Conservation (phyloP, 2,888 invertebrate species). For the Electrophaes corylata region DNA sequence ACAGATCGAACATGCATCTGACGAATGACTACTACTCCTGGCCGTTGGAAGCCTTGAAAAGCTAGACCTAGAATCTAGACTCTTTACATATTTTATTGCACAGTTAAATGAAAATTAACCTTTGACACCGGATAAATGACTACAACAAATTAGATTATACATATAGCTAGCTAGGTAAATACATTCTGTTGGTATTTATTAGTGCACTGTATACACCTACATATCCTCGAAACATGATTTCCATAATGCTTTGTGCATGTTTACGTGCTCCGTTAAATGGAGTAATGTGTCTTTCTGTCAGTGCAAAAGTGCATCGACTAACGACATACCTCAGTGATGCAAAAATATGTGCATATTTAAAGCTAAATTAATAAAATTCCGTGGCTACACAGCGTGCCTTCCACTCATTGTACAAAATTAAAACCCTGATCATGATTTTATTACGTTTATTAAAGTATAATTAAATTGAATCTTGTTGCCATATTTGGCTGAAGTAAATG, state of each 20-base stretch:
- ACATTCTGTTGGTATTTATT: background rate
- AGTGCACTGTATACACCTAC: conserved; percentile 3
- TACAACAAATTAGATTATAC: background rate
- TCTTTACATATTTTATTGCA: background rate
- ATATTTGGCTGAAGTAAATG: conserved; percentile 64
- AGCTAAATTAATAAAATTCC: conserved; percentile 36
- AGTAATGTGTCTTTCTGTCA: conserved; percentile 56
- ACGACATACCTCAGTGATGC: conserved; percentile 50
- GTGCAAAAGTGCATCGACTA: conserved; percentile 46
- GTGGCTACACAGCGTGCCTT: conserved; percentile 38
- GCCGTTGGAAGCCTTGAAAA: no score
- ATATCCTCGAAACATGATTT: conserved; percentile 18
- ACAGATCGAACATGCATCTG: no score
- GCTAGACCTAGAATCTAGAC: no score
- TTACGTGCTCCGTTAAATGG: conserved; percentile 45
- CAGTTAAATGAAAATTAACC: background rate
- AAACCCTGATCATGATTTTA: conserved; percentile 69
- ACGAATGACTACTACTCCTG: no score
- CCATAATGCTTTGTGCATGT: conserved; percentile 29
- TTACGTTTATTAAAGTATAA: conserved; percentile 72
- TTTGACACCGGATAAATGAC: background rate
- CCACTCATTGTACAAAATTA: conserved; percentile 57
- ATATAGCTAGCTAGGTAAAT: background rate
- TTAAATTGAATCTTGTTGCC: conserved; percentile 69
- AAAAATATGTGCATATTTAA: conserved; percentile 65